Evolutionary conservation across 2,797 vertebrate genomes (phyloP).

Genomic region (Clarias platycephalus): DNA sequence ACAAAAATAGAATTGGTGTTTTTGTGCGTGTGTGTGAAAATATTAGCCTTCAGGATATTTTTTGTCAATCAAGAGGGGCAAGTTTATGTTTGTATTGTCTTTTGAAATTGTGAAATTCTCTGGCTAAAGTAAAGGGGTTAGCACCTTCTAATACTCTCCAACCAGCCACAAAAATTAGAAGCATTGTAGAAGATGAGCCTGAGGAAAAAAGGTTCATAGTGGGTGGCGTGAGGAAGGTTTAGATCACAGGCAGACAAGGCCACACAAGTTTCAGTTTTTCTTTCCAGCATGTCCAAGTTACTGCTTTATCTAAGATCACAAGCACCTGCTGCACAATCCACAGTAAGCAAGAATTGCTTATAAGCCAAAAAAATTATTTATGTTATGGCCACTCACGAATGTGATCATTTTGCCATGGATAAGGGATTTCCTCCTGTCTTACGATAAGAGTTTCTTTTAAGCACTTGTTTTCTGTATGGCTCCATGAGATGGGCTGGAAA

Average conservation of each 20-base stretch:
- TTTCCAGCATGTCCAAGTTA: slow-evolving; percentile 46
- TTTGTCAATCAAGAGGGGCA: slow-evolving; percentile 6
- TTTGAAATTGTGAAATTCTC: slow-evolving; percentile 7
- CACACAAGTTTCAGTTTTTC: slow-evolving; percentile 40
- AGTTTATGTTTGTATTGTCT: slow-evolving; percentile 26
- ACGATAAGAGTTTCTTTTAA: neutral
- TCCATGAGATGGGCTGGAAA: neutral
- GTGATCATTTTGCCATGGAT: neutral
- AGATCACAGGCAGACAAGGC: slow-evolving; percentile 4
- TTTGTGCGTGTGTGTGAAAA: neutral
- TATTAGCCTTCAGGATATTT: slow-evolving; percentile 16
- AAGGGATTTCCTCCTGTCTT: neutral
- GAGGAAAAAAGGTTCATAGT: slow-evolving; percentile 11
- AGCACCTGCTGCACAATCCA: slow-evolving; percentile 48
- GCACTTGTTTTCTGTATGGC: neutral
- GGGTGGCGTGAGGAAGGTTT: slow-evolving; percentile 1
- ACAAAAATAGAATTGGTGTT: neutral
- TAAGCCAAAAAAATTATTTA: neutral
- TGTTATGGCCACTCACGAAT: neutral
- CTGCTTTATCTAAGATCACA: slow-evolving; percentile 40
- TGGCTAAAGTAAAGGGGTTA: slow-evolving; percentile 13
- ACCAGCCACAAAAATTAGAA: slow-evolving; percentile 17
- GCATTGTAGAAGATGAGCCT: neutral
- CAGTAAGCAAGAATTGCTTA: slow-evolving; percentile 18
- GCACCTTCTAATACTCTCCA: slow-evolving; percentile 7